Evolutionary conservation across 2,888 invertebrate genomes (phyloP), one percentile per base, ranked within the genome.

Genomic region (Eucriotettix oculatus): DNA sequence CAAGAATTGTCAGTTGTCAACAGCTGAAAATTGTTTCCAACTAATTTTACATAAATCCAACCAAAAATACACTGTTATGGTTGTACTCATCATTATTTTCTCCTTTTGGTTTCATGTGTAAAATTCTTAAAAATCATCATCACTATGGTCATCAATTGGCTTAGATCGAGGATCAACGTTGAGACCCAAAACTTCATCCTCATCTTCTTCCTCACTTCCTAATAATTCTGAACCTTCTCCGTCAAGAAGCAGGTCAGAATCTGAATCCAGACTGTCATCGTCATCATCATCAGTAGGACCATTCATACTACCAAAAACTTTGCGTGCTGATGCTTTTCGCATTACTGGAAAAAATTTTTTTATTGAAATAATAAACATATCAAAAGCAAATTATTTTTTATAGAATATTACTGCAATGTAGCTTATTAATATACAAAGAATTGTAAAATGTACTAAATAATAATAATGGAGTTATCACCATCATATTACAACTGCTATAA

Each of bases 181-280:
- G 7, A 29, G 29, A 29, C 29, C 29, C 29, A 29, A 29, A 5
- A 29, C 54, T 29, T 80, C 69, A 70, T 82, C 66, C 79, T 83
- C 58, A 74, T 82, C 67, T 76, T 83, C 61, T 76, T 84, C 75
- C 73, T 82, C 67, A 76, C 83, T 43, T 74, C 83, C 60, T 75
- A 83, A 65, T 72, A 84, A 65, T 76, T 81, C 73, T 71, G 79
- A 74, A 70, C 81, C 75, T 64, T 80, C 79, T 53, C 79, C 81
- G 67, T 81, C 82, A 58, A 81, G 77, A 58, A 81, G 75, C 64
- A 77, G 68, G 67, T 76, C 76, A 16, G 75, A 76, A 70, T 77
- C 76, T 42, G 75, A 74, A 58, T 75, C 75, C 11, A 73, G 63
- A 10, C 70, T 69, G 60, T 72, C 71, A 29, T 29, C 29, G 42